Evolutionary conservation across 2,113 vertebrate genomes (phyloP).

Genomic region (Miniopterus natalensis): DNA sequence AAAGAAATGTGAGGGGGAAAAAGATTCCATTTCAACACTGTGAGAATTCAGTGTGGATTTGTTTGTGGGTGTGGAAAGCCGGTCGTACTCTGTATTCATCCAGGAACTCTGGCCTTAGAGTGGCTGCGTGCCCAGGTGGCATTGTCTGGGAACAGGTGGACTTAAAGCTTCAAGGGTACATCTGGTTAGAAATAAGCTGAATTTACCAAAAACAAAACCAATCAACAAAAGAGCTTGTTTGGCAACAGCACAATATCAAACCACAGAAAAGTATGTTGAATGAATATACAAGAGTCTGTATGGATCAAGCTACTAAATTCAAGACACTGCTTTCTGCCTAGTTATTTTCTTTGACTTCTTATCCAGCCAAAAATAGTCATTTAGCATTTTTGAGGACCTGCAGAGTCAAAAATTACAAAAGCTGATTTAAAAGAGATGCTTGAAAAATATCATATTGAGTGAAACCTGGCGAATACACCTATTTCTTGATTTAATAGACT

Average conservation of each 20-base stretch:
- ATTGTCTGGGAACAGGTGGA: not conserved
- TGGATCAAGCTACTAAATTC: not conserved
- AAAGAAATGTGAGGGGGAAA: slow-evolving; percentile 20
- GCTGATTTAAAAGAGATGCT: not conserved
- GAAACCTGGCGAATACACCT: not conserved
- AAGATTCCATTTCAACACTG: not conserved
- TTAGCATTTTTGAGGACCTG: not conserved
- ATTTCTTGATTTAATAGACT: not conserved
- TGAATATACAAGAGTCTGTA: not conserved
- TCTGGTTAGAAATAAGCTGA: slow-evolving; percentile 14
- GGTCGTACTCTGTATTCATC: slow-evolving; percentile 10
- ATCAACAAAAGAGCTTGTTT: not conserved
- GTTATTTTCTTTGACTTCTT: not conserved
- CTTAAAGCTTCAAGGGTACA: slow-evolving; percentile 1
- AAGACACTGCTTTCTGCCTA: not conserved
- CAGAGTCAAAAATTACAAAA: slow-evolving; percentile 30
- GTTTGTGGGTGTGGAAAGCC: not conserved
- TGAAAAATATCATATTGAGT: not conserved
- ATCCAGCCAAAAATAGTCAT: not conserved
- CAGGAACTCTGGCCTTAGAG: not conserved
- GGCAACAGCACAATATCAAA: not conserved
- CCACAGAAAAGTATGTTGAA: not conserved
- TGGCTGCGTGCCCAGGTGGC: not conserved
- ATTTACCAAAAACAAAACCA: not conserved
- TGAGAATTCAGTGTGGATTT: not conserved